Evolutionary conservation across 1,140 invertebrate species (phyloP), one percentile per base, ranked within the genome.

Genomic region (Drosophila auraria): DNA sequence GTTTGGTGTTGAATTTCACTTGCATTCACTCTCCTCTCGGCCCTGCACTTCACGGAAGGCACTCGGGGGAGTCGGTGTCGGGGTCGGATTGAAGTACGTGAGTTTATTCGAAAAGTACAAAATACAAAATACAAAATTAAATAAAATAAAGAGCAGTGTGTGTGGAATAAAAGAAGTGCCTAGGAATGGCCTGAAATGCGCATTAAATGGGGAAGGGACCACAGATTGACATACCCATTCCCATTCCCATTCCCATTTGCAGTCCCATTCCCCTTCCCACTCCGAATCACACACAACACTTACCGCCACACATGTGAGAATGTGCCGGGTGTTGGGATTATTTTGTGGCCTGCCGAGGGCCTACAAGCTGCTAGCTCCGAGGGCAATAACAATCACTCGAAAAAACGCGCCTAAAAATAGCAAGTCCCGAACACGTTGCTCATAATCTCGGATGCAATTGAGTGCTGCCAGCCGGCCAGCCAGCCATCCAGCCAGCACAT

Each of bases 331-430:
- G 59, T 69, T 89, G 84, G 84, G 84, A 87, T 87, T 87, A 87
- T 89, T 89, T 63, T 89, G 83, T 70, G 83, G 83, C 73, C 40
- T 40, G 63, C 30, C 27, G 25, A 47, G 57, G 33, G 50, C 23
- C 27, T 30, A 6, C 27, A 30, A 30, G 27, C 27, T 30, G 27
- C 20, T 11, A 33, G 50, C n/a, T 53, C 7, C 30, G 30, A 50
- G 50, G 49, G 59, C 73, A 80, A 87, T 76, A 83, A 76, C 79
- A 83, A 87, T 83, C 54, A 78, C 65, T 80, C 65, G 68, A 73
- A 89, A 78, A 78, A 57, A 80, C 50, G 58, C 65, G 36, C 58
- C 83, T 87, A 87, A 78, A 89, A 80, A 89, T 87, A 89, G 80
- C 63, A 51, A 70, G 17, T 25, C 27, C 54, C 56, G 36, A 78